Percentiles rank a stretch among this genome's conserved stretches.
Evolutionary conservation across 2,888 invertebrate species (phyloP).

Genomic region (Amiota minor): DNA sequence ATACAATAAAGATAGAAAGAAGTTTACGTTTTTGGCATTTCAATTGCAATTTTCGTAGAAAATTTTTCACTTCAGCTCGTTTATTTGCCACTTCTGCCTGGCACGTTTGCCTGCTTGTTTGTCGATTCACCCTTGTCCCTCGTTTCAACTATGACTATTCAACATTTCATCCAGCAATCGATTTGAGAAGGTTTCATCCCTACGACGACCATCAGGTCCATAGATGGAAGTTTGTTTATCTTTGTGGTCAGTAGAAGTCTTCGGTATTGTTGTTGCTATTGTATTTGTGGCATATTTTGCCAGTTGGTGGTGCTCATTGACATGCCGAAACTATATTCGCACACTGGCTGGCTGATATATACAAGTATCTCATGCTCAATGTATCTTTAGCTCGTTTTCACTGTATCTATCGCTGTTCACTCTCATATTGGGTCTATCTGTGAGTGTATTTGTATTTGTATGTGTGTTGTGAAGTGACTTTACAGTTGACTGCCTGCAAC

Average conservation of each 20-base stretch:
- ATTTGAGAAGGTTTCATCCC: too few relatives aligned
- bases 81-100: slow-evolving; percentile 6
- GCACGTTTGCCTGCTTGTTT: slow-evolving; percentile 9
- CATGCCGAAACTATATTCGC: slow-evolving; percentile 21
- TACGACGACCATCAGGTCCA: not conserved
- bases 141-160: not conserved
- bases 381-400: too few relatives aligned
- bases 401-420: slow-evolving; percentile 33
- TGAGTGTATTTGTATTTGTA: slow-evolving; percentile 33
- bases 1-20: slow-evolving; percentile 53
- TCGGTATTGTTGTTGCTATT: not conserved
- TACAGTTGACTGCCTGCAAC: slow-evolving; percentile 62
- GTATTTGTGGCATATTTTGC: slow-evolving; percentile 22
- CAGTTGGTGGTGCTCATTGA: slow-evolving; percentile 11
- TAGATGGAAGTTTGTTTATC: not conserved
- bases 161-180: too few relatives aligned
- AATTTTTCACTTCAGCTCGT: slow-evolving; percentile 8
- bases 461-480: slow-evolving; percentile 55
- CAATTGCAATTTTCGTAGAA: slow-evolving; percentile 42
- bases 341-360: not conserved
- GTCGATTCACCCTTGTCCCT: not conserved
- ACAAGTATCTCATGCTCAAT: too few relatives aligned
- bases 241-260: slow-evolving; percentile 17
- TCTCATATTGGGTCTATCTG: slow-evolving; percentile 39
- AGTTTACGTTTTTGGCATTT: slow-evolving; percentile 62